Evolutionary conservation across 2,888 invertebrate species (phyloP).

Genomic region (Cantharis rustica): DNA sequence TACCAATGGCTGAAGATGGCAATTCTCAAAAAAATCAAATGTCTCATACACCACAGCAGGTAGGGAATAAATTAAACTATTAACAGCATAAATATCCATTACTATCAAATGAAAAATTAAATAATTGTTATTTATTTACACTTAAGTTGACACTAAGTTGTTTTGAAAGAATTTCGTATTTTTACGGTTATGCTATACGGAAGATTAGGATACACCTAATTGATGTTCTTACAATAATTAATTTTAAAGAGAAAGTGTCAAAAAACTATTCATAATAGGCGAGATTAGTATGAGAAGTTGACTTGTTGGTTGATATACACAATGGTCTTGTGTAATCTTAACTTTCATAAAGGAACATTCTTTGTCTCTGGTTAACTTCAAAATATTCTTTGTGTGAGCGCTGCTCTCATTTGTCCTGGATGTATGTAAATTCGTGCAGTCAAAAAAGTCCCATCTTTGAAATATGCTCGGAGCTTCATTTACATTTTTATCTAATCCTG

Average conservation of each 20-base stretch:
- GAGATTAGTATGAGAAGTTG: slow-evolving; percentile 15
- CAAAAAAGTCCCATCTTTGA: neutral
- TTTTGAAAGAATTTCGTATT: slow-evolving; percentile 18
- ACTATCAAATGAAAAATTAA: slow-evolving; percentile 17
- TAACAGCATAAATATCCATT: slow-evolving; percentile 3
- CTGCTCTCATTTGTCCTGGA: neutral
- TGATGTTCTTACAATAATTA: slow-evolving; percentile 18
- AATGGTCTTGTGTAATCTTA: slow-evolving; percentile 22
- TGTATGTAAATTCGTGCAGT: neutral
- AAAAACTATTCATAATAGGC: slow-evolving; percentile 19
- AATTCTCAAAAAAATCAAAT: slow-evolving; percentile 42
- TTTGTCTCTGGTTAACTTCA: slow-evolving; percentile 9
- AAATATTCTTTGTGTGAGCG: neutral
- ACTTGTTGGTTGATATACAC: slow-evolving; percentile 17
- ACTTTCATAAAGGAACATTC: slow-evolving; percentile 12
- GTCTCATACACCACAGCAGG: slow-evolving; percentile 18
- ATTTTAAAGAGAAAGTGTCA: slow-evolving; percentile 25
- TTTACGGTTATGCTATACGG: slow-evolving; percentile 11
- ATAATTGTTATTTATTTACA: slow-evolving; percentile 37
- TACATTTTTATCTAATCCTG: neutral
- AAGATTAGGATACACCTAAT: slow-evolving; percentile 10
- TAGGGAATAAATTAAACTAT: slow-evolving; percentile 4
- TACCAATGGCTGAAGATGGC: slow-evolving; percentile 51
- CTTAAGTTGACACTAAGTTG: slow-evolving; percentile 5
- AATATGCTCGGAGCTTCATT: neutral